Percentiles rank a stretch among this genome's conserved stretches.
Evolutionary conservation across 2,888 invertebrate genomes (phyloP).

Genomic region (Xylophagus ater): DNA sequence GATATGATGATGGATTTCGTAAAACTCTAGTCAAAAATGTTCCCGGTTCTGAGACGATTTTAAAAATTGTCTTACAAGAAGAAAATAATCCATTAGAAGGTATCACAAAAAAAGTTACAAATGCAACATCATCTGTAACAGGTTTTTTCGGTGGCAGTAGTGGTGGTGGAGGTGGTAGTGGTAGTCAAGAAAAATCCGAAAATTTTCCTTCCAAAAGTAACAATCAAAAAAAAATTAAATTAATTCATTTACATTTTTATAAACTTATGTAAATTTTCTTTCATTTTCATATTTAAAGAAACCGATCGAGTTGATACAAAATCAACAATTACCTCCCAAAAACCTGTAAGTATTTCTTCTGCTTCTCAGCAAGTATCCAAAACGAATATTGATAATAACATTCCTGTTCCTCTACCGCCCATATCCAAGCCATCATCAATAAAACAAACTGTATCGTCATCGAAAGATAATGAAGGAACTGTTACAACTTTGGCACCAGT

Average conservation of each 20-base stretch:
- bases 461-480: constrained; percentile 3
- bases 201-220: too few relatives aligned
- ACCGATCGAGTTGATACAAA: constrained; percentile 9
- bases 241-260: background rate
- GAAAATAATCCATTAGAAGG: constrained; percentile 32
- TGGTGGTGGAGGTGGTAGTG: too few relatives aligned
- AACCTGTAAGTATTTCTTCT: constrained; percentile 12
- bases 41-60: constrained; percentile 30
- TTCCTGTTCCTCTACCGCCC: constrained; percentile 9
- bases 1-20: constrained; percentile 36
- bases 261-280: constrained; percentile 1
- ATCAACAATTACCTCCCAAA: constrained; percentile 2
- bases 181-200: constrained; percentile 10
- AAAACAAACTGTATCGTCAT: constrained; percentile 9
- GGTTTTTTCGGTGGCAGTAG: constrained; percentile 27
- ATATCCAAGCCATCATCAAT: constrained; percentile 7
- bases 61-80: constrained; percentile 33
- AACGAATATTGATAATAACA: constrained; percentile 15
- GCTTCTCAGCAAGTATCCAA: constrained; percentile 10
- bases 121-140: constrained; percentile 28
- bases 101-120: constrained; percentile 25
- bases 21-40: constrained; percentile 33
- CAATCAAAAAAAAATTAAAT: constrained; percentile 11
- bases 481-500: constrained; percentile 12
- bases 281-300: constrained; percentile 16